Evolutionary conservation across 1,140 invertebrate species (phyloP), one percentile per base, ranked within the genome.

Genomic region (Linepithema humile): DNA sequence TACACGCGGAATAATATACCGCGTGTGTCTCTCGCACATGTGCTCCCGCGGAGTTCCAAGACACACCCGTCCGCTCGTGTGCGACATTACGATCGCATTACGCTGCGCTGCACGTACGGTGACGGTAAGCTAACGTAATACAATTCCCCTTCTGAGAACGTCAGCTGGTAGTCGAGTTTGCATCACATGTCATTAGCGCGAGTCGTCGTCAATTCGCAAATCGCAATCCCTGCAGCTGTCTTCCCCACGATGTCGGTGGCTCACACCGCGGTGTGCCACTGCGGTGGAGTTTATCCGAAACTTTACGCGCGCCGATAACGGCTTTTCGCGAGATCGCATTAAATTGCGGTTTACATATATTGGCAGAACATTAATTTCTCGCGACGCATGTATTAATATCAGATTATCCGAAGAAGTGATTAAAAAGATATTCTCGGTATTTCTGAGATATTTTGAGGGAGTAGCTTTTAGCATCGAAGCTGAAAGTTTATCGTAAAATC

Each of bases 181-280:
- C 73, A 53, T 77, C 72, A 38, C 72, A 35, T 64, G 59, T 83
- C 57, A 83, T 83, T 83, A 83, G 59, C 35, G 57, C 43, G 59
- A 77, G 10, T 77, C 35, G 32, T 62, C 53, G 80, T 83, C 45
- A 75, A 83, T 83, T 64, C 80, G 35, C 72, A 38, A 75, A 83
- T 83, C 20, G 40, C 35, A 38, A 78, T 78, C 35, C 45, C 48
- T 45, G 35, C 50, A 55, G 62, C 62, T 78, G 23, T 35, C 32
- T 35, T 23, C 17, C 12, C 4, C 50, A n/a, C 32, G 32, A 67
- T 55, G 48, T 17, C 29, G n/a, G 3, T 9, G 15, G 15, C 12
- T 64, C 17, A 67, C 35, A 4, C 40, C 45, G 64, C 35, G 29
- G 23, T 57, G 23, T 40, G 55, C 20, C 29, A 17, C 3, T 57